Percentiles rank a stretch among this genome's conserved stretches.
These are phyloP conservation scores for Apocrypta bakeri DNA, from an alignment of 1,140 invertebrate species.

Conservation along the genomic window DNA sequence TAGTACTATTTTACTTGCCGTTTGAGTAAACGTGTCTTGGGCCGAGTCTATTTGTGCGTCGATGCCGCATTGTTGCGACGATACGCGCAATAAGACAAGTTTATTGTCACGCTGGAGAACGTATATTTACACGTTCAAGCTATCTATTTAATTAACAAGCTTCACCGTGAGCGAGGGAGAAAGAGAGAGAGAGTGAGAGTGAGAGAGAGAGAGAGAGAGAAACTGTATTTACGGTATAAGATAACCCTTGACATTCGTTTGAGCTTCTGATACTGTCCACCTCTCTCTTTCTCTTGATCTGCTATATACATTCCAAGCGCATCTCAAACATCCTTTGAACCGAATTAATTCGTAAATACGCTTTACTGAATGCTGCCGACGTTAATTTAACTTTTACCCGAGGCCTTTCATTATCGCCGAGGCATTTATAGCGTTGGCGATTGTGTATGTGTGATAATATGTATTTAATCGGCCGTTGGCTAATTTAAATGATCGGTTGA, in stretches of 20 bases:
- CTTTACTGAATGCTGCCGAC: background rate
- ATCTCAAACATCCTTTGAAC: too few relatives aligned
- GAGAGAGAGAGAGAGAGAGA: background rate
- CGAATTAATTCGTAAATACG: too few relatives aligned
- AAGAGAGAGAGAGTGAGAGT: background rate
- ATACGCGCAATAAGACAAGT: background rate
- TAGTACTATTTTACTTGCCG: background rate
- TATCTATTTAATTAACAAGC: conserved; percentile 29
- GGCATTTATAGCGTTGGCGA: background rate
- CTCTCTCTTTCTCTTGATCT: too few relatives aligned
- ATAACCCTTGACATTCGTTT: background rate
- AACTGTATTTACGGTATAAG: background rate
- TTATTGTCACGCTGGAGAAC: background rate
- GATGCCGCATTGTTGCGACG: background rate
- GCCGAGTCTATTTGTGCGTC: background rate
- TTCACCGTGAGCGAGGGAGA: background rate
- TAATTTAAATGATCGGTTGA: background rate
- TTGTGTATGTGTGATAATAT: background rate
- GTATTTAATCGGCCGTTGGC: background rate
- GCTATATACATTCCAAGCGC: too few relatives aligned
- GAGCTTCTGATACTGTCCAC: background rate
- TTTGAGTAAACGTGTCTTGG: background rate
- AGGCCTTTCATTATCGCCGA: conserved; percentile 5
- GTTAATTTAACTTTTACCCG: conserved; percentile 28
- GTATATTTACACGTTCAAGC: background rate